A percentile compares a stretch with the other conserved stretches of the same genome.
Conservation (phyloP, 2,113 vertebrate species). For the Clarias magur region DNA sequence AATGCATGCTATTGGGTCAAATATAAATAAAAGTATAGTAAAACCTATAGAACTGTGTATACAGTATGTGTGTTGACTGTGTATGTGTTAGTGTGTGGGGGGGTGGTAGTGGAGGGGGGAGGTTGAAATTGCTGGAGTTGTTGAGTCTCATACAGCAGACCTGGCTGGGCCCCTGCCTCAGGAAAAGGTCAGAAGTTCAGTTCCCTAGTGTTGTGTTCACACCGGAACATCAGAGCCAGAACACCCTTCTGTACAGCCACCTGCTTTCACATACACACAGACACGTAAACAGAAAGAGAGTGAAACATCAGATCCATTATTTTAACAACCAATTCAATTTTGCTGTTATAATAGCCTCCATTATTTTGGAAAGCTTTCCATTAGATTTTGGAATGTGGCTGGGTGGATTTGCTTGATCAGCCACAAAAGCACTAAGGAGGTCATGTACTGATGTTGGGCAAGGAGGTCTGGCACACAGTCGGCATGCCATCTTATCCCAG, state of each 20-base stretch:
- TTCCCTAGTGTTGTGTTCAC: conserved; percentile 64
- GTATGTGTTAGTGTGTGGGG: conserved; percentile 26
- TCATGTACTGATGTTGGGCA: no score
- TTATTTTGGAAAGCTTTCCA: background rate
- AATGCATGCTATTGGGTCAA: no score
- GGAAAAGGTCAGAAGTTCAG: conserved; percentile 76
- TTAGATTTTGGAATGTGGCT: background rate
- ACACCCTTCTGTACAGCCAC: conserved; percentile 16
- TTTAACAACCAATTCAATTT: background rate
- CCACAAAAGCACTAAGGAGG: background rate
- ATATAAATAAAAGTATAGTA: no score
- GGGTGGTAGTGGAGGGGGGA: background rate
- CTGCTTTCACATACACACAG: background rate
- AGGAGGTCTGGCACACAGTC: no score
- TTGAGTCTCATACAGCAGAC: conserved; percentile 68
- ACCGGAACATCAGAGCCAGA: conserved; percentile 47
- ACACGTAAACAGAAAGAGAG: background rate
- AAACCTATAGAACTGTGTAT: no score
- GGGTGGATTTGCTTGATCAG: background rate
- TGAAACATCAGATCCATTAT: background rate
- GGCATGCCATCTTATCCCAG: no score
- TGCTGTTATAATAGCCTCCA: background rate
- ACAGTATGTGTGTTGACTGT: background rate
- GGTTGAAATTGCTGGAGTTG: conserved; percentile 65
- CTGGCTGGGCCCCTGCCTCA: conserved; percentile 57